Conservation (phyloP, 2,797 vertebrate species). For the Gymnothorax javanicus region DNA sequence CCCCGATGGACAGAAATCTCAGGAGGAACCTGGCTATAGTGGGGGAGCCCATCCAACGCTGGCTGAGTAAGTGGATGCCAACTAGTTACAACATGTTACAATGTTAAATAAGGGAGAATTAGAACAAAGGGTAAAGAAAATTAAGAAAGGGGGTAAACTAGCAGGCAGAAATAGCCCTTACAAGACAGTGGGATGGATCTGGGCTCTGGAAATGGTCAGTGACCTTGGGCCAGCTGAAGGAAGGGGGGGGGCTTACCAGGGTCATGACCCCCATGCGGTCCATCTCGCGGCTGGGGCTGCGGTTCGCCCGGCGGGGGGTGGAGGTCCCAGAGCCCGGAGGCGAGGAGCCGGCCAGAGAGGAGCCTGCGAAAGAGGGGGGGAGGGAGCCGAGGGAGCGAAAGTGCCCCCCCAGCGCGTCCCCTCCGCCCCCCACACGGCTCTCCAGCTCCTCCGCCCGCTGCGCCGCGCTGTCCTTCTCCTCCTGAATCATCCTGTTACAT, state of each 20-base stretch:
- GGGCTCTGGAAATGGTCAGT: too few relatives aligned
- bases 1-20: too few relatives aligned
- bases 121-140: too few relatives aligned
- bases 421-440: constrained; percentile 86
- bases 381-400: constrained; percentile 86
- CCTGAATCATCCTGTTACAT: constrained; percentile 86
- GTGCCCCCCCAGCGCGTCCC: constrained; percentile 80
- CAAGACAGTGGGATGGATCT: too few relatives aligned
- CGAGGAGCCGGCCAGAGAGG: constrained; percentile 78
- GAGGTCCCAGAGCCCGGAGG: constrained; percentile 87
- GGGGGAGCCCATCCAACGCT: too few relatives aligned
- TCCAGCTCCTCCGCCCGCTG: constrained; percentile 95
- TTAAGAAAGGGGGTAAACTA: too few relatives aligned
- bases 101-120: too few relatives aligned
- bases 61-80: too few relatives aligned
- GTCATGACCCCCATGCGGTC: constrained; percentile 96
- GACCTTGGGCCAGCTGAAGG: too few relatives aligned
- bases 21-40: too few relatives aligned
- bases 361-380: constrained; percentile 70
- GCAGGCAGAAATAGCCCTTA: too few relatives aligned
- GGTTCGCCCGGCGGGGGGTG: constrained; percentile 84
- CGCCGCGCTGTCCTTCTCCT: constrained; percentile 94
- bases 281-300: constrained; percentile 89
- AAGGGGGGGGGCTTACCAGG: constrained; percentile 72
- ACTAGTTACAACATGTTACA: too few relatives aligned